These are phyloP conservation scores for Argyrosomus japonicus DNA, from an alignment of 2,113 vertebrate species.

Conservation along the genomic window DNA sequence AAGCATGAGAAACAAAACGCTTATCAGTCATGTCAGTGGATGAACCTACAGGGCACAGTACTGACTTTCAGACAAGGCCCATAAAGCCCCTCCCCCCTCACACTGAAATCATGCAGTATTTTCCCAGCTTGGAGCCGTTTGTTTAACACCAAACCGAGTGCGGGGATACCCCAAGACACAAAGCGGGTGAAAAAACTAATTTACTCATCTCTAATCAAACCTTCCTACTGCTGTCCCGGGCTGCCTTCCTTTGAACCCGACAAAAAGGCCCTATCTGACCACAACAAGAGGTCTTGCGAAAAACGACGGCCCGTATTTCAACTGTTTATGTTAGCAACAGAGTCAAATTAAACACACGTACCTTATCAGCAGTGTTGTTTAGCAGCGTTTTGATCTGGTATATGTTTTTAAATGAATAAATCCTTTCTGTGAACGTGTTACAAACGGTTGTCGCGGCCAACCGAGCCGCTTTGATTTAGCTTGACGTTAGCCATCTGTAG, in stretches of 20 bases:
- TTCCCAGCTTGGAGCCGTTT: neutral
- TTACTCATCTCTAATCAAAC: neutral
- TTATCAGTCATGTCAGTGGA: neutral
- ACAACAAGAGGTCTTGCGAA: conserved; percentile 38
- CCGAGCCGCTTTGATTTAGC: conserved; percentile 48
- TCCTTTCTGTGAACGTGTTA: neutral
- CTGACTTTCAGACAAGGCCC: conserved; percentile 31
- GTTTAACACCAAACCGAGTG: fast-evolving
- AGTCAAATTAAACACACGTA: conserved; percentile 18
- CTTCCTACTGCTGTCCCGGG: no score
- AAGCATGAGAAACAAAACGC: neutral
- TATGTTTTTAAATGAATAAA: neutral
- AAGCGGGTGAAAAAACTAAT: fast-evolving
- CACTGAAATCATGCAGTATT: conserved; percentile 21
- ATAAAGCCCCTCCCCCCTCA: conserved; percentile 56
- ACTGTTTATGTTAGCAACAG: conserved; percentile 25
- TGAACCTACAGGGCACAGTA: conserved; percentile 1
- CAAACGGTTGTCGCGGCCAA: conserved; percentile 19
- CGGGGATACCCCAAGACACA: fast-evolving
- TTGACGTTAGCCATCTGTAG: conserved; percentile 14
- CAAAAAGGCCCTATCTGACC: conserved; percentile 58
- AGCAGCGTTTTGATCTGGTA: neutral
- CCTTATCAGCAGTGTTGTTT: neutral
- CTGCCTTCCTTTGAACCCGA: conserved; percentile 16
- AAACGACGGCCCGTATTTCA: conserved; percentile 40